These are phyloP conservation scores for Mobula birostris DNA, from an alignment of 2,113 vertebrate species.

Conservation along the genomic window DNA sequence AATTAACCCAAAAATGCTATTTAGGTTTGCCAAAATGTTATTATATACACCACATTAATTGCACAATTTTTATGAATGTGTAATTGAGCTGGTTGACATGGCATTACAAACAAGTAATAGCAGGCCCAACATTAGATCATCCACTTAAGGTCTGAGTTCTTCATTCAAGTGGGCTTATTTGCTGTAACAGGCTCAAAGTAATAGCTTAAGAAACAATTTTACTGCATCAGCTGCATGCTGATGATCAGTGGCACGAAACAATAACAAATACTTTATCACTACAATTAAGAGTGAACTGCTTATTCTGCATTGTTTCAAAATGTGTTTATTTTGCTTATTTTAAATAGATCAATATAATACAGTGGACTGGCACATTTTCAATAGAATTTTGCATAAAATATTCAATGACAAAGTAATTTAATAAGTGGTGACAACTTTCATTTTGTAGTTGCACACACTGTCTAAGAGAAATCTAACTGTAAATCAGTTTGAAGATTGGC, in stretches of 20 bases:
- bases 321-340: background rate
- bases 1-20: background rate
- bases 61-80: background rate
- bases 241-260: background rate
- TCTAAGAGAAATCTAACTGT: background rate
- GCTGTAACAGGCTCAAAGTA: background rate
- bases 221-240: background rate
- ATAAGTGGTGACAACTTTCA: constrained; percentile 25
- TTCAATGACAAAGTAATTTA: background rate
- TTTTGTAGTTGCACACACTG: background rate
- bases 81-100: background rate
- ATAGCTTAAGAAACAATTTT: background rate
- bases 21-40: background rate
- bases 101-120: background rate
- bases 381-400: background rate
- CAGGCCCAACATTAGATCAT: background rate
- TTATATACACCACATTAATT: background rate
- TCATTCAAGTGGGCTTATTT: background rate
- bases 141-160: background rate
- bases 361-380: background rate
- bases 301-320: background rate
- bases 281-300: background rate
- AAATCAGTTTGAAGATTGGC: background rate
- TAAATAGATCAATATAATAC: background rate
- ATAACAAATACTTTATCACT: background rate